A percentile compares a stretch with the other conserved stretches of the same genome.
These are phyloP conservation scores for Lemur catta DNA, from an alignment of 2,797 vertebrate genomes.

Conservation along the genomic window DNA sequence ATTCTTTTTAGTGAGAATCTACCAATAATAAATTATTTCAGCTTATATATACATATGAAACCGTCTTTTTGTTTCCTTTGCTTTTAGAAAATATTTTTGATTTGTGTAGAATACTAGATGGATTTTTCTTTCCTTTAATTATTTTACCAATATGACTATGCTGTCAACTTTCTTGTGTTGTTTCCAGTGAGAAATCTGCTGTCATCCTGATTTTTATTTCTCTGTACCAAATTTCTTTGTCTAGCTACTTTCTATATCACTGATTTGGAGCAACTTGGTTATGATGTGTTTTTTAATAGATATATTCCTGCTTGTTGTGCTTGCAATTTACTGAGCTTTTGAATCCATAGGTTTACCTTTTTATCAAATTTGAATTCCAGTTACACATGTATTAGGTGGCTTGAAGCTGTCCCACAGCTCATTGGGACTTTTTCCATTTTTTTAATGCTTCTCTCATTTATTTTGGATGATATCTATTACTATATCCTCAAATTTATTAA, in stretches of 20 bases:
- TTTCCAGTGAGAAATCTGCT: background rate
- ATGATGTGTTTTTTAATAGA: background rate
- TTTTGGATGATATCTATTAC: background rate
- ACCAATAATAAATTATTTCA: background rate
- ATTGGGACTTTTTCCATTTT: background rate
- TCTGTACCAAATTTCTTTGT: background rate
- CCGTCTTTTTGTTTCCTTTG: background rate
- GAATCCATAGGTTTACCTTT: background rate
- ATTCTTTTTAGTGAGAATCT: background rate
- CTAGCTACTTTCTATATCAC: background rate
- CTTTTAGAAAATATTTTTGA: background rate
- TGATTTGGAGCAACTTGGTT: background rate
- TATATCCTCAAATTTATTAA: background rate
- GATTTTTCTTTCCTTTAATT: background rate
- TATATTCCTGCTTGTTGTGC: background rate
- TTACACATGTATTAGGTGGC: background rate
- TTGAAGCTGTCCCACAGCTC: background rate
- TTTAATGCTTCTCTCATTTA: background rate
- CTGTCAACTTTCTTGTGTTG: background rate
- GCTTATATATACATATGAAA: background rate
- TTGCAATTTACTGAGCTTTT: background rate
- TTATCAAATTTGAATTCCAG: background rate
- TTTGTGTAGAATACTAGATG: background rate
- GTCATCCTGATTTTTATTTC: background rate
- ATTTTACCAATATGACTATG: background rate